phyloP scores from a whole-genome alignment of 1,140 invertebrate species.

The Drosophila nigrodunni region DNA sequence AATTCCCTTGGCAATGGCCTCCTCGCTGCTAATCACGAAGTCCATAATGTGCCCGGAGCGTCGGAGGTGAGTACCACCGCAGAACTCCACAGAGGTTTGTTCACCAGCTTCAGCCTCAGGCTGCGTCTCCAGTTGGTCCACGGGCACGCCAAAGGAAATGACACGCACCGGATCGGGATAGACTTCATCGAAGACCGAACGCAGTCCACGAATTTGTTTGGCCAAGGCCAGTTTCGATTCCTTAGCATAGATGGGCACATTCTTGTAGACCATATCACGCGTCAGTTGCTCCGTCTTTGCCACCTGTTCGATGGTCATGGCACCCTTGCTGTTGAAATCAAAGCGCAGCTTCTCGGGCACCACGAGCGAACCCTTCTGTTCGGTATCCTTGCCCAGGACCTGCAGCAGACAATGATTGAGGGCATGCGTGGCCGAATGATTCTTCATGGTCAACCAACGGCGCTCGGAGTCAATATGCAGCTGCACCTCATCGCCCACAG shows the following conservation, averaged over 20 bases:
- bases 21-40: conserved; percentile 98
- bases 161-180: conserved; percentile 99
- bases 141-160: conserved; percentile 96
- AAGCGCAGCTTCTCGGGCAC: conserved; percentile 98
- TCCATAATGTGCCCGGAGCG: conserved; percentile 96
- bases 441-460: conserved; percentile 97
- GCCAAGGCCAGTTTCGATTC: conserved; percentile 88
- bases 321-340: conserved; percentile 98
- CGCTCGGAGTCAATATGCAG: conserved; percentile 94
- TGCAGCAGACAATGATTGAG: conserved; percentile 97
- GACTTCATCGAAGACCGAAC: conserved; percentile 99
- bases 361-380: conserved; percentile 99
- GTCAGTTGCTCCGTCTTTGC: conserved; percentile 93
- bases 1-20: conserved; percentile 99
- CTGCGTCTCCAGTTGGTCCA: conserved; percentile 95
- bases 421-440: conserved; percentile 99
- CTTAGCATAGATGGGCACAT: conserved; percentile 95
- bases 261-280: conserved; percentile 91
- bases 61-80: conserved; percentile 98
- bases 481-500: conserved; percentile 94
- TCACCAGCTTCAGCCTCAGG: conserved; percentile 91
- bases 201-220: conserved; percentile 96
- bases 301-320: conserved; percentile 94
- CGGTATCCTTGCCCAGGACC: conserved; percentile 95
- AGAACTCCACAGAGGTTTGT: conserved; percentile 99